Conservation (phyloP, 2,888 invertebrate species). For the Xylocampa areola region DNA sequence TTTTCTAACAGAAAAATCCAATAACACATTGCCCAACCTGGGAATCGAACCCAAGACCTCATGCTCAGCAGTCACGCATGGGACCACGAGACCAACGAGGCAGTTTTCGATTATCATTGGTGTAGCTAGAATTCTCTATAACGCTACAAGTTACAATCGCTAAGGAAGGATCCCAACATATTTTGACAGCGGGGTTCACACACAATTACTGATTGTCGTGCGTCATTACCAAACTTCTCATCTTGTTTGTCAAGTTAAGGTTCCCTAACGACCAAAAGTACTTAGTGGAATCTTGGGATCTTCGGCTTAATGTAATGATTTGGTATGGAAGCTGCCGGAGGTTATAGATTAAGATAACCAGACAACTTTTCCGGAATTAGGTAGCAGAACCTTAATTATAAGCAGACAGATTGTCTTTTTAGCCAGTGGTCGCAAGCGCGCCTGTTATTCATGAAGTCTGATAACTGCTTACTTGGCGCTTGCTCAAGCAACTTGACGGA, state of each 20-base stretch:
- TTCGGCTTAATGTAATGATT: slow-evolving; percentile 23
- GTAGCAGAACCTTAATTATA: slow-evolving; percentile 1
- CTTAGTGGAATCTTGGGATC: slow-evolving; percentile 23
- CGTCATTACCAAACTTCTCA: slow-evolving; percentile 5
- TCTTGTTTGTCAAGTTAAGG: slow-evolving; percentile 7
- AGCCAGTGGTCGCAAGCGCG: too few relatives aligned
- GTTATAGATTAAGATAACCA: slow-evolving; percentile 17
- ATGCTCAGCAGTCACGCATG: too few relatives aligned
- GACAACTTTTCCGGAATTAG: slow-evolving; percentile 6
- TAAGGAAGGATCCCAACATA: neutral
- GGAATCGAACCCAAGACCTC: too few relatives aligned
- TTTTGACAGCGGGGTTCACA: neutral
- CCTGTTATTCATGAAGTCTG: too few relatives aligned
- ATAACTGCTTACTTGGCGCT: too few relatives aligned
- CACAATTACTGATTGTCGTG: neutral
- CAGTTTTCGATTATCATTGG: too few relatives aligned
- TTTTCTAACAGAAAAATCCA: too few relatives aligned
- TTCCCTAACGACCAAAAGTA: slow-evolving; percentile 36
- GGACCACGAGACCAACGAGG: too few relatives aligned
- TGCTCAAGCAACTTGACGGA: too few relatives aligned
- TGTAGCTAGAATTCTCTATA: too few relatives aligned
- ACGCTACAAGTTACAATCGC: too few relatives aligned
- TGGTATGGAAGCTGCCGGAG: slow-evolving; percentile 3
- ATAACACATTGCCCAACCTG: too few relatives aligned
- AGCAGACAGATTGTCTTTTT: neutral